Evolutionary conservation across 2,113 vertebrate species (phyloP), one percentile per base, ranked within the genome.

Genomic region (Pedetes capensis): DNA sequence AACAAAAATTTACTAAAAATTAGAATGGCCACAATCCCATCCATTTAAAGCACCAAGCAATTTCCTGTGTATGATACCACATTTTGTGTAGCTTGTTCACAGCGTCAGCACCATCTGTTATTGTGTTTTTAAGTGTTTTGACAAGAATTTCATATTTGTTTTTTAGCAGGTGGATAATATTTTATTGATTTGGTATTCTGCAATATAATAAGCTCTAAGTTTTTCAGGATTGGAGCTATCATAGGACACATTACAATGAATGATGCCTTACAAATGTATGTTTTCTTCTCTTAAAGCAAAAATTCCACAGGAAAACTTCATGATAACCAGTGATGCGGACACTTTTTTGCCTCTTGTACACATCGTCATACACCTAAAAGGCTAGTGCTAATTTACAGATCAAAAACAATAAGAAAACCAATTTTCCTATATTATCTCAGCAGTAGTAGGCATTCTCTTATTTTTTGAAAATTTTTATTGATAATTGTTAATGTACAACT

Each of bases 51-150:
- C 78, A 49, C 9, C 9, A 27, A 27, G 29, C 10, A 42, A 7
- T 7, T 6, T 23, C 42, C 0, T 4, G 0, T 25, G 39, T 44
- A 2, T 44, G 22, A n/a, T 16, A 0, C 12, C 17, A 6, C 39
- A 8, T 61, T 74, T 49, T 61, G 5, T 6, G 27, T 17, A 39
- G 16, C 29, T 16, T 22, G 1, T 9, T 27, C 44, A 66, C 2
- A 66, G 23, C 3, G 8, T 69, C 75, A 66, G 2, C 18, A 32
- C 10, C 27, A 16, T 8, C 11, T 1, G 8, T 63, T 74, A 51
- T 59, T 42, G 74, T 32, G 11, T 59, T 53, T n/a, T 59, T 34
- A 29, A 53, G 17, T 29, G 13, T 87, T 81, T 80, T 47, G 39
- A 9, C 3, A 37, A 91, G 44, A 81, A 29, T 18, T 61, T 66